Conservation (phyloP, 2,113 vertebrate genomes). For the Mandrillus leucophaeus region DNA sequence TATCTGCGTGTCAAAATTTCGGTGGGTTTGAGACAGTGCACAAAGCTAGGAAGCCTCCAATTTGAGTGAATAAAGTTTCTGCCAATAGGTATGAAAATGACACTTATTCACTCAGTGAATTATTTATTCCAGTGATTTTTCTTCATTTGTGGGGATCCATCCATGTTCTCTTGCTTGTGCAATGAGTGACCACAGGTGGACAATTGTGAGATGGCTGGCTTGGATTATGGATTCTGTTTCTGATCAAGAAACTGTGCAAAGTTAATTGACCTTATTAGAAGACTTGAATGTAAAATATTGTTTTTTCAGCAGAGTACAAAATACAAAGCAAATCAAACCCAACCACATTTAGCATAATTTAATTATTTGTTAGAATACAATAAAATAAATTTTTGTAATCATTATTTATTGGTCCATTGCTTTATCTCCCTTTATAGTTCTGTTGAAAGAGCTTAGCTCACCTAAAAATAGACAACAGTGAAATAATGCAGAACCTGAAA, state of each 20-base stretch:
- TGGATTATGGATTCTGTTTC: background rate
- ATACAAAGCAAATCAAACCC: background rate
- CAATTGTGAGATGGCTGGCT: background rate
- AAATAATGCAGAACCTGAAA: background rate
- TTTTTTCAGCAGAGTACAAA: background rate
- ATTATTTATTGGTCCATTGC: background rate
- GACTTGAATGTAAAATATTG: background rate
- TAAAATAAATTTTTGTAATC: background rate
- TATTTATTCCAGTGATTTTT: background rate
- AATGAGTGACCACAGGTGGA: background rate
- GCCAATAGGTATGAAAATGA: background rate
- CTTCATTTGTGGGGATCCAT: background rate
- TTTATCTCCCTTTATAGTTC: background rate
- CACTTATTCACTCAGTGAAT: background rate
- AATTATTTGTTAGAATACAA: background rate
- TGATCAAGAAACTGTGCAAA: background rate
- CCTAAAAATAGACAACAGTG: background rate
- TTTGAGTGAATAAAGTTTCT: conserved; percentile 5
- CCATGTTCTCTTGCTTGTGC: background rate
- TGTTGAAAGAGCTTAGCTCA: background rate
- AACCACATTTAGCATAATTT: background rate
- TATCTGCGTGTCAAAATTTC: background rate
- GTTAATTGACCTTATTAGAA: background rate
- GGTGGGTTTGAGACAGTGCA: background rate
- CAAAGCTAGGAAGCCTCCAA: background rate